These are phyloP conservation scores for Serranus cabrilla DNA, from an alignment of 2,797 vertebrate genomes.

Conservation along the genomic window DNA sequence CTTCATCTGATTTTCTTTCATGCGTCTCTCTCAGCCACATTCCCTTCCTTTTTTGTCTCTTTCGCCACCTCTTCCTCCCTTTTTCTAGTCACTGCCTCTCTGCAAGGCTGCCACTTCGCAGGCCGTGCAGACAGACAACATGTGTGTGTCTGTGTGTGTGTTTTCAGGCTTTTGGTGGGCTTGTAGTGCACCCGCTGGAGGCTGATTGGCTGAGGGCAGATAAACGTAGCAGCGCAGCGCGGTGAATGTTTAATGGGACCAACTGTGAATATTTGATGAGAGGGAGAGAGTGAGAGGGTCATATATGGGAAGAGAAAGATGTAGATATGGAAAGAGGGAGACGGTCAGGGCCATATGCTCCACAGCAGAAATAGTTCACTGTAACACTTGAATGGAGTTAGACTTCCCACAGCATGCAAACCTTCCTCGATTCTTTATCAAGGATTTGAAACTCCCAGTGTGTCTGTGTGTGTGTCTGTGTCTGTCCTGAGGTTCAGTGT, in stretches of 20 bases:
- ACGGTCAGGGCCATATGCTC: conserved; percentile 4
- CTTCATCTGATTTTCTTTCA: conserved; percentile 31
- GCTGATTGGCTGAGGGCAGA: conserved; percentile 81
- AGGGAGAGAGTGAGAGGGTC: conserved; percentile 48
- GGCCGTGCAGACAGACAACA: conserved; percentile 22
- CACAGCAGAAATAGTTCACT: conserved; percentile 28
- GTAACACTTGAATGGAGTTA: conserved; percentile 11
- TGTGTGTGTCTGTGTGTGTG: conserved; percentile 23
- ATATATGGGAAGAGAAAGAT: conserved; percentile 60
- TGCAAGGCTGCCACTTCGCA: conserved; percentile 56
- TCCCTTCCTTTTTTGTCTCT: conserved; percentile 13
- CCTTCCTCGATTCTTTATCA: conserved; percentile 36
- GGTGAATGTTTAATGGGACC: conserved; percentile 87
- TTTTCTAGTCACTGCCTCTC: conserved; percentile 31
- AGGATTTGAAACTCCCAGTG: background rate
- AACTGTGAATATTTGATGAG: conserved; percentile 86
- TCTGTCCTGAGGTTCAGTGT: conserved; percentile 33
- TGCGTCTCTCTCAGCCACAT: conserved; percentile 1
- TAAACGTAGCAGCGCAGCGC: conserved; percentile 76
- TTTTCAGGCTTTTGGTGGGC: conserved; percentile 71
- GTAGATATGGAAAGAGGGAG: conserved; percentile 51
- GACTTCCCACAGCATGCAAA: conserved; percentile 31
- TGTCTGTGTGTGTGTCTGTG: conserved; percentile 26
- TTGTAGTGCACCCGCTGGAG: conserved; percentile 73
- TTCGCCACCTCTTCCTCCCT: conserved; percentile 23